These are phyloP conservation scores for Drosophila multiciliata DNA, from an alignment of 2,888 invertebrate genomes.

Conservation along the genomic window DNA sequence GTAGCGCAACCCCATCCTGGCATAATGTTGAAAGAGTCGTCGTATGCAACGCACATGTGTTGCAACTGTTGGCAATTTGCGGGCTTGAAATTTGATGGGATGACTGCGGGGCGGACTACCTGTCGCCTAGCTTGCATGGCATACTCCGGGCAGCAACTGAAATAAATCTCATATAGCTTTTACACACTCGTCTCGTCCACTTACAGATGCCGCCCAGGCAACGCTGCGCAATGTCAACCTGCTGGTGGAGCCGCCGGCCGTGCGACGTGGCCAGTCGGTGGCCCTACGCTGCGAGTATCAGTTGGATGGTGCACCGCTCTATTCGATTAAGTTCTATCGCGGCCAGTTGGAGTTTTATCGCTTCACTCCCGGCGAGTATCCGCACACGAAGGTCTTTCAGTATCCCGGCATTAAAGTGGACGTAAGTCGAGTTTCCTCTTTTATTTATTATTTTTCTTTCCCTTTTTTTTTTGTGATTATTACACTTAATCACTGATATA, in stretches of 20 bases:
- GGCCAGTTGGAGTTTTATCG: slow-evolving; percentile 89
- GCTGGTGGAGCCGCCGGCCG: slow-evolving; percentile 87
- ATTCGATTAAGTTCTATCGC: slow-evolving; percentile 90
- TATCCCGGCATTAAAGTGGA: slow-evolving; percentile 89
- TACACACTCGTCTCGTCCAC: slow-evolving; percentile 4
- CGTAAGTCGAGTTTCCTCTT: slow-evolving; percentile 85
- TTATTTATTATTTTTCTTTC: not conserved
- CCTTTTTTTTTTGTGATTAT: not conserved
- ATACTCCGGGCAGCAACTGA: slow-evolving; percentile 57
- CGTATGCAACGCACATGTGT: slow-evolving; percentile 14
- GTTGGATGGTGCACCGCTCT: slow-evolving; percentile 88
- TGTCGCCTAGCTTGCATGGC: slow-evolving; percentile 27
- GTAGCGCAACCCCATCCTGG: slow-evolving; percentile 25
- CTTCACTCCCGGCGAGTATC: slow-evolving; percentile 88
- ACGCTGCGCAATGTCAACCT: slow-evolving; percentile 85
- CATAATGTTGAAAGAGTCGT: slow-evolving; percentile 9
- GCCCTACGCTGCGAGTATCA: slow-evolving; percentile 88
- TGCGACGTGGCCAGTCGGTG: slow-evolving; percentile 87
- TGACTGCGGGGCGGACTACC: slow-evolving; percentile 23
- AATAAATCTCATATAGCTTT: slow-evolving; percentile 60
- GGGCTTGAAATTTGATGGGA: slow-evolving; percentile 35
- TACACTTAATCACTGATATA: slow-evolving; percentile 16
- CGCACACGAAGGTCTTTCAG: slow-evolving; percentile 88
- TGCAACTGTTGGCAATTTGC: slow-evolving; percentile 48
- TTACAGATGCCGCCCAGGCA: slow-evolving; percentile 86